These are phyloP conservation scores for Himantopus leucocephalus DNA, from an alignment of 2,113 vertebrate species.

Conservation along the genomic window DNA sequence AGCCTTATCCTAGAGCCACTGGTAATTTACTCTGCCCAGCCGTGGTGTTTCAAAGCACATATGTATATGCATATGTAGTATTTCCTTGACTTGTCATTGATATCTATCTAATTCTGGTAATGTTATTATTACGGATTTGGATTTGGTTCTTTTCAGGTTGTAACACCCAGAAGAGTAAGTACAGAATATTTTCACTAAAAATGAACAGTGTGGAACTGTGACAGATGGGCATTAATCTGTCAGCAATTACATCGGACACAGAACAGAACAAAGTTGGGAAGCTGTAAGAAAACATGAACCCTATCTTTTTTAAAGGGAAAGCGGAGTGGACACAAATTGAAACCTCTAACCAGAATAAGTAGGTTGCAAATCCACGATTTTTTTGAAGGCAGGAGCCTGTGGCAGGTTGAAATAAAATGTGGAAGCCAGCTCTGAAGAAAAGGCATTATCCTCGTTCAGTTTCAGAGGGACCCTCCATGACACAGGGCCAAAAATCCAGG, in stretches of 20 bases:
- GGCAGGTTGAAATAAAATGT: neutral
- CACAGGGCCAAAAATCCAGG: neutral
- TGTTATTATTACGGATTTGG: slow-evolving; percentile 22
- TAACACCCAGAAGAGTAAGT: slow-evolving; percentile 60
- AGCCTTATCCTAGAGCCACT: neutral
- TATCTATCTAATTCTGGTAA: slow-evolving; percentile 26
- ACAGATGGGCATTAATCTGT: slow-evolving; percentile 72
- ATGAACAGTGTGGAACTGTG: slow-evolving; percentile 57
- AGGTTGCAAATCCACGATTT: neutral
- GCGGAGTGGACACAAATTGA: slow-evolving; percentile 12
- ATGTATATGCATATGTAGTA: slow-evolving; percentile 24
- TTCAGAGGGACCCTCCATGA: neutral
- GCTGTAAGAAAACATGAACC: slow-evolving; percentile 59
- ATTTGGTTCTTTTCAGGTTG: slow-evolving; percentile 49
- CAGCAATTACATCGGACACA: slow-evolving; percentile 60
- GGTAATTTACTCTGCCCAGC: neutral
- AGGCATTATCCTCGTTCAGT: neutral
- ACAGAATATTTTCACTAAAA: slow-evolving; percentile 66
- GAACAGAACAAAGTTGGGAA: slow-evolving; percentile 60
- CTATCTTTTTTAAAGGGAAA: slow-evolving; percentile 2
- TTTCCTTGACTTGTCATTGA: slow-evolving; percentile 38
- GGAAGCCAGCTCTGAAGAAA: neutral
- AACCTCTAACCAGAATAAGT: neutral
- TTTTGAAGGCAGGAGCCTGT: neutral
- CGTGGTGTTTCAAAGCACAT: neutral